Evolutionary conservation across 2,888 invertebrate genomes (phyloP).

Genomic region (Hartigia nigra): DNA sequence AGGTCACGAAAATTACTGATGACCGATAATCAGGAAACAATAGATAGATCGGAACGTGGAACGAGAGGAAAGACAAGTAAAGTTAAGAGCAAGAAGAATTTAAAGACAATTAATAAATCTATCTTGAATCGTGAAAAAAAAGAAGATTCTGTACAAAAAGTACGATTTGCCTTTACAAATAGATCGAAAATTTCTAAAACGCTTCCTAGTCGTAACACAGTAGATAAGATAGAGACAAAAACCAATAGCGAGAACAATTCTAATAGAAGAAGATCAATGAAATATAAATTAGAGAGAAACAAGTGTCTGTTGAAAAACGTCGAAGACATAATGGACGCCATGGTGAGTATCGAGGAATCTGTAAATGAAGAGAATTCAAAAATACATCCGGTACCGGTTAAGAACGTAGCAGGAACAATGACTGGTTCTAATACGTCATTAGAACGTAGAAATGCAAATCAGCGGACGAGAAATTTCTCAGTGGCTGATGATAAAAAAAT

Average conservation of each 20-base stretch:
- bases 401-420: too few relatives aligned
- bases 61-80: neutral
- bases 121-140: neutral
- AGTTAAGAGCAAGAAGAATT: neutral
- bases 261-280: constrained; percentile 2
- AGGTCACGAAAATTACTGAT: neutral
- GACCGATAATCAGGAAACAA: neutral
- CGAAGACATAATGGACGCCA: constrained; percentile 26
- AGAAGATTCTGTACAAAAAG: neutral
- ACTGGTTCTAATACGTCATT: neutral
- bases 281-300: constrained; percentile 26
- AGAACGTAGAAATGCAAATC: neutral
- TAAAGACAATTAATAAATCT: neutral
- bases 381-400: neutral
- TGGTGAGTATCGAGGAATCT: constrained; percentile 8
- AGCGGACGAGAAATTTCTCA: neutral
- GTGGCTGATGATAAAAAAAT: neutral
- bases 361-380: neutral
- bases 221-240: neutral
- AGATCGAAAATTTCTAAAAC: neutral
- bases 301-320: constrained; percentile 29
- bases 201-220: neutral
- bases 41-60: neutral
- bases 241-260: neutral
- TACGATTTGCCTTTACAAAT: constrained; percentile 1